Percentiles rank a stretch among this genome's conserved stretches.
Conservation (phyloP, 2,888 invertebrate genomes). For the Thera britannica region DNA sequence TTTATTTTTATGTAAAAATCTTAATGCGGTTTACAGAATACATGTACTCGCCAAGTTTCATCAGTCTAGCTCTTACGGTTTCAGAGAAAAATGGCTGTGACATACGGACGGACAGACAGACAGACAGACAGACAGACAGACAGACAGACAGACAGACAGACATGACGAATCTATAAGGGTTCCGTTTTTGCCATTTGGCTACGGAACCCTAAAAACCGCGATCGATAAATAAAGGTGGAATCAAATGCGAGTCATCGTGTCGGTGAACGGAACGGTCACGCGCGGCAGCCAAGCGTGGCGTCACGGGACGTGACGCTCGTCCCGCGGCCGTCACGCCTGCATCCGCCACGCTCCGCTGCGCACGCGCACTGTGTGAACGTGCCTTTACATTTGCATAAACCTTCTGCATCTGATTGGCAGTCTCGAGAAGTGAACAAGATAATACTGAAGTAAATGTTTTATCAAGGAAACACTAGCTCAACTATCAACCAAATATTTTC, state of each 20-base stretch:
- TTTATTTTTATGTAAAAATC: no score
- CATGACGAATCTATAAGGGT: no score
- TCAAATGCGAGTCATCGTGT: conserved; percentile 73
- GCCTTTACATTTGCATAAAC: conserved; percentile 72
- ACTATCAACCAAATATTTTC: not conserved
- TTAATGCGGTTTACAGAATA: no score
- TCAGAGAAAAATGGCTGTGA: no score
- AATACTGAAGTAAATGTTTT: not conserved
- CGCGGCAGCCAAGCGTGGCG: conserved; percentile 59
- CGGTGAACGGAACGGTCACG: conserved; percentile 80
- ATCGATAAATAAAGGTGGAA: conserved; percentile 61
- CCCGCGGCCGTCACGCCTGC: conserved; percentile 41
- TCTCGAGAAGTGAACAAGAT: not conserved
- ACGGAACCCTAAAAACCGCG: no score
- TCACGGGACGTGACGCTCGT: conserved; percentile 68
- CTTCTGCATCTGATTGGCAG: conserved; percentile 42
- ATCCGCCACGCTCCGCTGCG: conserved; percentile 55
- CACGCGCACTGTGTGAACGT: conserved; percentile 65
- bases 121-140: no score
- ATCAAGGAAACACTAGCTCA: not conserved
- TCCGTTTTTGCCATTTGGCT: no score
- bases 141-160: no score
- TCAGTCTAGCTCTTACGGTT: no score
- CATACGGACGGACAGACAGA: no score
- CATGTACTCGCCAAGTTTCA: no score